A percentile compares a stretch with the other conserved stretches of the same genome.
phyloP scores from a whole-genome alignment of 2,113 vertebrate genomes.

The Lepus europaeus region DNA sequence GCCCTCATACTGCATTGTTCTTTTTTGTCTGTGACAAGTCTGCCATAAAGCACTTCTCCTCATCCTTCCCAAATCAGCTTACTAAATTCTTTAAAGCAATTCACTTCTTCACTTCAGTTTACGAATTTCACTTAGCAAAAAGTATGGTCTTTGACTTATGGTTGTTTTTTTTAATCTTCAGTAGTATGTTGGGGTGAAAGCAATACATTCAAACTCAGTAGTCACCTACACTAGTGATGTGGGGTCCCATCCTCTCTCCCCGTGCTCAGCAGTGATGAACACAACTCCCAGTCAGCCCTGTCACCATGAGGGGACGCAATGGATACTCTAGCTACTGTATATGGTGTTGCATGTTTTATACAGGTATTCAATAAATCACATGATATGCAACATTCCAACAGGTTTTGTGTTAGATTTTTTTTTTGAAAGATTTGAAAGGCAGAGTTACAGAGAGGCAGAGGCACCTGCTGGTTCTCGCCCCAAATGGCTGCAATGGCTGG shows the following conservation, averaged over 20 bases:
- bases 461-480: no score
- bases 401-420: not conserved
- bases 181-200: not conserved
- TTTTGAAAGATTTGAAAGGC: no score
- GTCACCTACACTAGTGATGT: not conserved
- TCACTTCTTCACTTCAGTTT: not conserved
- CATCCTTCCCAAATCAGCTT: not conserved
- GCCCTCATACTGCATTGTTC: not conserved
- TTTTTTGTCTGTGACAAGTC: not conserved
- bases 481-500: no score
- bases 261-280: no score
- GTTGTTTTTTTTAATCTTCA: not conserved
- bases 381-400: not conserved
- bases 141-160: not conserved
- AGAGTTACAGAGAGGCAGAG: no score
- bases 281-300: not conserved
- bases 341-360: not conserved
- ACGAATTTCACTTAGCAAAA: not conserved
- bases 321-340: not conserved
- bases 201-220: not conserved
- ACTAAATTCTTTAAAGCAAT: not conserved
- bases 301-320: not conserved
- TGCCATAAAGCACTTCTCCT: not conserved
- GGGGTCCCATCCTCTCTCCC: no score
- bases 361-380: not conserved